Percentiles rank a stretch among this genome's conserved stretches.
Evolutionary conservation across 30 jellyfish, hydroid and myxozoan species (phyloP).

Genomic region (Euphysa ruthae): DNA sequence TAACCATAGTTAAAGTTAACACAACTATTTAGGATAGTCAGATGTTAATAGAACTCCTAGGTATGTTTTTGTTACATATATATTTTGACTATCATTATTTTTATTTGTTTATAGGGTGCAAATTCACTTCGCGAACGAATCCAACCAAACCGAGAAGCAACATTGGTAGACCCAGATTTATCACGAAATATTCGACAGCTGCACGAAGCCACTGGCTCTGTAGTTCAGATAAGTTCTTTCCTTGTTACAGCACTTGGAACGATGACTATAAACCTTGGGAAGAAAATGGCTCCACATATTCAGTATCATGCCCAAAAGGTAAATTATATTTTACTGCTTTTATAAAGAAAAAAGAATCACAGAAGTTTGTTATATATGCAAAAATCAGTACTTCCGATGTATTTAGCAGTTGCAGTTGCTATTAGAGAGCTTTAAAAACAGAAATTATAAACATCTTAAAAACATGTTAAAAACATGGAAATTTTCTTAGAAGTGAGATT

Average conservation of each 20-base stretch:
- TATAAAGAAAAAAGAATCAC: too few relatives aligned
- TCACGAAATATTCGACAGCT: conserved; percentile 70
- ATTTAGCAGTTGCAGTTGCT: too few relatives aligned
- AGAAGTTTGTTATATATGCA: too few relatives aligned
- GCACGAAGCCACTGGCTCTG: conserved; percentile 91
- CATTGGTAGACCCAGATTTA: conserved; percentile 53
- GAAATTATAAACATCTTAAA: too few relatives aligned
- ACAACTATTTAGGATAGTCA: too few relatives aligned
- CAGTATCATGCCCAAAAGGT: conserved; percentile 83
- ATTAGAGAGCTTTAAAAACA: too few relatives aligned
- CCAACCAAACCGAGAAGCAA: conserved; percentile 56
- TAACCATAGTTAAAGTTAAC: too few relatives aligned
- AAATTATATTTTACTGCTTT: neutral
- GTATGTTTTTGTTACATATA: neutral
- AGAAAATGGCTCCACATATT: conserved; percentile 70
- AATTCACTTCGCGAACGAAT: conserved; percentile 41
- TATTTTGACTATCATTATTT: too few relatives aligned
- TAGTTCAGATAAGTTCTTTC: conserved; percentile 71
- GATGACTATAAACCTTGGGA: conserved; percentile 57
- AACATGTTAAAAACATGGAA: too few relatives aligned
- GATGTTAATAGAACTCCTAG: too few relatives aligned
- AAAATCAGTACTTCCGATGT: too few relatives aligned
- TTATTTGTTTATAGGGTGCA: conserved; percentile 70
- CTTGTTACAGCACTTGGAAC: conserved; percentile 66
- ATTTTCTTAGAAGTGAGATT: too few relatives aligned